Conservation (phyloP, 2,888 invertebrate species). For the Lissocephala sabroskyi region DNA sequence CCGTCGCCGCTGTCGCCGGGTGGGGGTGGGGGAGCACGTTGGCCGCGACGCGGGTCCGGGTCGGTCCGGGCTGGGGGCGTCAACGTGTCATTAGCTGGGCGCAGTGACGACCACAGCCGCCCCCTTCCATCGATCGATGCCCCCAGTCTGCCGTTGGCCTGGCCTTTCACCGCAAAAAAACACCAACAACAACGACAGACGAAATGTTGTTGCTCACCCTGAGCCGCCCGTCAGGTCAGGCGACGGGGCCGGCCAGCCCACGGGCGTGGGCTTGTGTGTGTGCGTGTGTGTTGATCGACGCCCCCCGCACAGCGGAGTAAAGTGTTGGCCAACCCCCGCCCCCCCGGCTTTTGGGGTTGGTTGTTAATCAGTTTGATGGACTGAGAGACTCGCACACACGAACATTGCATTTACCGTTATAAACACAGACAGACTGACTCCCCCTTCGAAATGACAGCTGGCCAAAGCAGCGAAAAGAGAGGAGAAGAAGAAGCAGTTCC, state of each 20-base stretch:
- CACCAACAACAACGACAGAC: slow-evolving; percentile 15
- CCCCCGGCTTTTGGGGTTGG: too few species aligned
- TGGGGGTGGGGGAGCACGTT: slow-evolving; percentile 1
- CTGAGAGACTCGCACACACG: too few species aligned
- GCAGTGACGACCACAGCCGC: slow-evolving; percentile 4
- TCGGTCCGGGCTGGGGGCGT: too few species aligned
- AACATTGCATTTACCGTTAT: too few species aligned
- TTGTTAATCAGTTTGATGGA: too few species aligned
- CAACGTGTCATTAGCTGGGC: slow-evolving; percentile 60
- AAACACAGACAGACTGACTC: too few species aligned
- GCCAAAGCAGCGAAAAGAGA: slow-evolving; percentile 10
- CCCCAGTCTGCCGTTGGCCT: slow-evolving; percentile 16
- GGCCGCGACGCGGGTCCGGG: slow-evolving; percentile 19
- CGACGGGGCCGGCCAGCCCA: slow-evolving; percentile 42
- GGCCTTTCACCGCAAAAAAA: slow-evolving; percentile 44
- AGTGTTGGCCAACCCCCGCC: too few species aligned
- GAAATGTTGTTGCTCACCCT: slow-evolving; percentile 62
- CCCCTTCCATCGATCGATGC: too few species aligned
- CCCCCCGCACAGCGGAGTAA: too few species aligned
- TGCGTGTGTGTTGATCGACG: slow-evolving; percentile 9
- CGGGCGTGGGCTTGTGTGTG: slow-evolving; percentile 40
- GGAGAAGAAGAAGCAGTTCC: background rate
- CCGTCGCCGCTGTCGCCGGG: background rate
- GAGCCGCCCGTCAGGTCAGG: slow-evolving; percentile 59
- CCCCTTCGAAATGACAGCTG: slow-evolving; percentile 27